phyloP scores from a whole-genome alignment of 92 coral and sea anemone species.

The Palythoa caribaeorum region DNA sequence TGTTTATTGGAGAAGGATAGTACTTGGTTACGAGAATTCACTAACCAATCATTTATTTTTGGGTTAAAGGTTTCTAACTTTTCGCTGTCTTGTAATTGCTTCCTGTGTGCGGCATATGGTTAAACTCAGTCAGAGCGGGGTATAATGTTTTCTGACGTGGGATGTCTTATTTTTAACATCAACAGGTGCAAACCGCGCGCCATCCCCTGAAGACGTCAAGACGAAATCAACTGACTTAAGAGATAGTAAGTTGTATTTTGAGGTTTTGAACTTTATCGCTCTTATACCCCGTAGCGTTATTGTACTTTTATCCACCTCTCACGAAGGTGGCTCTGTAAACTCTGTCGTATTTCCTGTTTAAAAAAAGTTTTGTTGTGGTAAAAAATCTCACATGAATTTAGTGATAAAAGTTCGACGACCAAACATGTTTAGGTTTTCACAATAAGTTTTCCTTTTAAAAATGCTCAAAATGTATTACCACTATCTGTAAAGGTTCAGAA shows the following conservation, averaged over 20 bases:
- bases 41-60: background rate
- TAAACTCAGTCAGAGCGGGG: too few relatives aligned
- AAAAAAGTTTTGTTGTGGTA: too few relatives aligned
- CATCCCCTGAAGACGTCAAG: conserved; percentile 42
- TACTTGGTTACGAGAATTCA: background rate
- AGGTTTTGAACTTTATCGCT: background rate
- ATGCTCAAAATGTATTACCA: too few relatives aligned
- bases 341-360: too few relatives aligned
- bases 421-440: too few relatives aligned
- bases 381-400: too few relatives aligned
- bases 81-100: background rate
- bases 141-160: background rate
- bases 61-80: background rate
- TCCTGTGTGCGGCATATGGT: background rate
- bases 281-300: background rate
- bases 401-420: too few relatives aligned
- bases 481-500: too few relatives aligned
- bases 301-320: too few relatives aligned
- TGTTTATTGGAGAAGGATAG: background rate
- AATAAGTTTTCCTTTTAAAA: too few relatives aligned
- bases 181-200: conserved; percentile 43
- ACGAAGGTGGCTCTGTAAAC: too few relatives aligned
- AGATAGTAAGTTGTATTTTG: conserved; percentile 1
- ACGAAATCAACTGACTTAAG: background rate
- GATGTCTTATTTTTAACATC: background rate